These are phyloP conservation scores for Columba guinea DNA, from an alignment of 2,797 vertebrate species.

Conservation along the genomic window DNA sequence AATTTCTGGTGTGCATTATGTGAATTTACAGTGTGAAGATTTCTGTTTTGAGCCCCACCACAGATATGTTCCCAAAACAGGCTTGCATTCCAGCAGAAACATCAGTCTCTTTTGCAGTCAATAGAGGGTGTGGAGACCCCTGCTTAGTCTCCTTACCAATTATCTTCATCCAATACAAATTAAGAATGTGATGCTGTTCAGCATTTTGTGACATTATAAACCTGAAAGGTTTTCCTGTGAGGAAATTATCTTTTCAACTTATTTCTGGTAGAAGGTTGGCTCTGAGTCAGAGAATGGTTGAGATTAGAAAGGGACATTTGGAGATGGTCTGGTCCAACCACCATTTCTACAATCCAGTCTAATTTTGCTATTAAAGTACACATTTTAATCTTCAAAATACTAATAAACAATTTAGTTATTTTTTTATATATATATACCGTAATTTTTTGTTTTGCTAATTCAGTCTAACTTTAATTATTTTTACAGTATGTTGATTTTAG, in stretches of 20 bases:
- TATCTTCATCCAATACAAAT: neutral
- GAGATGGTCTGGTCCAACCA: neutral
- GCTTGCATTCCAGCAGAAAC: neutral
- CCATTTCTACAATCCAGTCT: neutral
- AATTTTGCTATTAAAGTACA: neutral
- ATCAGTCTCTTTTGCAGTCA: neutral
- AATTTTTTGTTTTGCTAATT: neutral
- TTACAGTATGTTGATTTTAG: neutral
- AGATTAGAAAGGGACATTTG: neutral
- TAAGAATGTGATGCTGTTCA: neutral
- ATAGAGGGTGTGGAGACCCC: neutral
- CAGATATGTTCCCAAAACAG: neutral
- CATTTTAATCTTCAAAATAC: neutral
- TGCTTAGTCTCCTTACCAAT: neutral
- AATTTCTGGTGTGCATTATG: slow-evolving; percentile 29
- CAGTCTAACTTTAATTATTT: neutral
- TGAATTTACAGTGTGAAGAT: neutral
- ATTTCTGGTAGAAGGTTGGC: neutral
- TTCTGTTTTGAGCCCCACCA: neutral
- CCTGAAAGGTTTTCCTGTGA: neutral
- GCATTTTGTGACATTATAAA: neutral
- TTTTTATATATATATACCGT: neutral
- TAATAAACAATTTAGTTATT: neutral
- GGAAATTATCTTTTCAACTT: neutral
- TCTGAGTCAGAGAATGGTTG: neutral